Percentiles rank a stretch among this genome's conserved stretches.
These are phyloP conservation scores for Lethocerus indicus DNA, from an alignment of 1,140 invertebrate genomes.

Conservation along the genomic window DNA sequence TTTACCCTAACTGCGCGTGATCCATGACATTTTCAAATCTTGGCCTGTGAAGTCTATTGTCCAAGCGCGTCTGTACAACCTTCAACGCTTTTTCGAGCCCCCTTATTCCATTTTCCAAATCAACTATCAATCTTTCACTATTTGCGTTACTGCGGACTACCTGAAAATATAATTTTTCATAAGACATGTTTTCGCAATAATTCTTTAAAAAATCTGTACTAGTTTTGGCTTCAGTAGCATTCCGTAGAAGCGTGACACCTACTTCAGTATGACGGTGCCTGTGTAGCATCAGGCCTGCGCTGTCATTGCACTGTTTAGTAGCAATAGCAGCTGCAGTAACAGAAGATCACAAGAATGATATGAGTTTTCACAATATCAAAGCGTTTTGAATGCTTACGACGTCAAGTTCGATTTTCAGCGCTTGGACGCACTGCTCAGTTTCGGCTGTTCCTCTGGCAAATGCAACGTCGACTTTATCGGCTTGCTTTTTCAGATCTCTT, in stretches of 20 bases:
- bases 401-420: slow-evolving; percentile 44
- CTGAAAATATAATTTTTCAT: slow-evolving; percentile 22
- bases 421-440: slow-evolving; percentile 41
- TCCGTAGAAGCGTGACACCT: too few species aligned
- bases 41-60: slow-evolving; percentile 44
- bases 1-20: slow-evolving; percentile 40
- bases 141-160: slow-evolving; percentile 44
- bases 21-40: slow-evolving; percentile 56
- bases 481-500: slow-evolving; percentile 50
- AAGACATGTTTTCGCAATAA: too few species aligned
- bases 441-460: slow-evolving; percentile 39
- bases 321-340: too few species aligned
- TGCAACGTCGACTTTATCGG: slow-evolving; percentile 47
- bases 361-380: too few species aligned
- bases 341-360: too few species aligned
- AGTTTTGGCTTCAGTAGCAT: too few species aligned
- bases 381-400: slow-evolving; percentile 27
- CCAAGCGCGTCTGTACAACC: slow-evolving; percentile 55
- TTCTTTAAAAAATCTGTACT: slow-evolving; percentile 4
- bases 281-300: too few species aligned
- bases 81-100: slow-evolving; percentile 54
- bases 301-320: too few species aligned
- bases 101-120: slow-evolving; percentile 37
- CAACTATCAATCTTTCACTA: slow-evolving; percentile 45
- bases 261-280: too few species aligned